Conservation (phyloP, 2,888 invertebrate genomes). For the Sussaba pulchella region DNA sequence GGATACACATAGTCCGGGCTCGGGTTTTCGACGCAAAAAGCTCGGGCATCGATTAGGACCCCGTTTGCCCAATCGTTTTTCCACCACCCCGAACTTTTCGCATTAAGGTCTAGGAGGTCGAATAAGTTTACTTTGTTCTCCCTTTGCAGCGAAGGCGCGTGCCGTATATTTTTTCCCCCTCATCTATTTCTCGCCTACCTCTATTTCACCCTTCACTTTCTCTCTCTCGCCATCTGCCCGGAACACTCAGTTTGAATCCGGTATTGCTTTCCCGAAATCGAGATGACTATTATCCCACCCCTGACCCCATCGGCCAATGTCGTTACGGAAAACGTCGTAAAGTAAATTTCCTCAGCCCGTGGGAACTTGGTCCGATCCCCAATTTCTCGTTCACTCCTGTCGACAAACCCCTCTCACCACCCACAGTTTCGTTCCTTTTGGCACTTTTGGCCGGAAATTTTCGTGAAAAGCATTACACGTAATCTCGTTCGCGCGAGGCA, state of each 20-base stretch:
- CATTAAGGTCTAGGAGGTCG: conserved; percentile 71
- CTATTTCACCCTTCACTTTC: background rate
- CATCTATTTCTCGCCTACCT: conserved; percentile 1
- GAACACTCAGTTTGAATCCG: conserved; percentile 1
- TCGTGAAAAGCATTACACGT: conserved; percentile 15
- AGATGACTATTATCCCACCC: conserved; percentile 38
- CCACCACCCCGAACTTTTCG: conserved; percentile 74
- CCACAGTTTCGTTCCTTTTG: background rate
- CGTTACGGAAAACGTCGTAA: conserved; percentile 52
- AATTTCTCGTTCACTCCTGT: conserved; percentile 19
- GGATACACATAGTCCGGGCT: background rate
- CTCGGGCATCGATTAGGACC: conserved; percentile 58
- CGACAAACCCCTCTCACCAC: conserved; percentile 15
- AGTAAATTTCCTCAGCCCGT: conserved; percentile 42
- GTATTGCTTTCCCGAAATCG: conserved; percentile 35
- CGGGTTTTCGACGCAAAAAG: conserved; percentile 42
- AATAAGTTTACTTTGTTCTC: conserved; percentile 72
- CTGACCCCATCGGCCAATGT: conserved; percentile 48
- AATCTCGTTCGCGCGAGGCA: conserved; percentile 23
- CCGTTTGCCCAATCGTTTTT: conserved; percentile 66
- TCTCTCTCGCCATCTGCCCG: conserved; percentile 1
- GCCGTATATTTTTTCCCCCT: conserved; percentile 5
- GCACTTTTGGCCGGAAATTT: conserved; percentile 15
- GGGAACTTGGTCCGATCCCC: conserved; percentile 13
- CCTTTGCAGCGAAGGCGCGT: conserved; percentile 9